Base-by-base conservation (phyloP, 2,113 vertebrate species). In the Aegithalos caudatus region DNA sequence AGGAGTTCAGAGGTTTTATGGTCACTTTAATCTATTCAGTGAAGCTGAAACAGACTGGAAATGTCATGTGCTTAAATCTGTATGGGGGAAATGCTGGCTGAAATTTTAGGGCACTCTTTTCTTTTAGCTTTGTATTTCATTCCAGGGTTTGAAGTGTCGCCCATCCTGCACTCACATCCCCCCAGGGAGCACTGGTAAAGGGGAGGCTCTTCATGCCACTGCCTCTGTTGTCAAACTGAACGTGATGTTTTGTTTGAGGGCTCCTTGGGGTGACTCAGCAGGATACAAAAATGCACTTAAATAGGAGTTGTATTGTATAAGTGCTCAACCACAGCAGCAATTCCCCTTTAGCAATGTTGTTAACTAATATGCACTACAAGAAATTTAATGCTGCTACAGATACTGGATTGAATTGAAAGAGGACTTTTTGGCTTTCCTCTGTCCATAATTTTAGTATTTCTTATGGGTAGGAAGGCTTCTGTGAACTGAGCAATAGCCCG, bases 261-360 rank as follows among this genome's bases (percentile, higher is more conserved):
- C 51, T 93, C 88, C 64, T 95, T 56, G 56, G 67, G 51, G 79
- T 96, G 92, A 96, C 74, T 94, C 92, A 90, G 90, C 92, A 95
- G 82, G 85, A 95, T 61, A 81, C 37, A 94, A 86, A 95, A 95
- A 74, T 29, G 61, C 76, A 61, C 56, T 93, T 61, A 80, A 94
- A 88, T 45, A 67, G 78, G 47, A 95, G 51, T 78, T 80, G 53
- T 51, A 81, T 88, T 95, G 84, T 94, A 82, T 74, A 95, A 94
- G 81, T 0, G 1, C 67, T 92, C 80, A 92, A 84, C 64, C 85
- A 62, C 77, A 88, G 80, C 60, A 94, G 51, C 72, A 93, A 79
- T 72, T 88, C 81, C 78, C 73, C 86, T 67, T 78, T 53, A 96
- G 88, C 88, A 81, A 71, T 69, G 83, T 88, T 89, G 70, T 84